phyloP scores from a whole-genome alignment of 2,888 invertebrate genomes.

The Parnassius apollo region DNA sequence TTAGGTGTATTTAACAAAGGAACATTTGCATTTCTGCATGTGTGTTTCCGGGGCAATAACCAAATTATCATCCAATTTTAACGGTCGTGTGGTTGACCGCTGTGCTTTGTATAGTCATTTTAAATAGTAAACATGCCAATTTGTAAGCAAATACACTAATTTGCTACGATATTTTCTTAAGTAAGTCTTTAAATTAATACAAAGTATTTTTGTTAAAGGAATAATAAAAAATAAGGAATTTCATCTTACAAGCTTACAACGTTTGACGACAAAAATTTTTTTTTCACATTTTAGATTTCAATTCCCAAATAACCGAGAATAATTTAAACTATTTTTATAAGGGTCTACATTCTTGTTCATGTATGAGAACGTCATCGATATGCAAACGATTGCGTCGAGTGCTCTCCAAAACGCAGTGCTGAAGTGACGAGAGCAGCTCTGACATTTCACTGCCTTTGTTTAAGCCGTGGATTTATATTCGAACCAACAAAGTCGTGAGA shows the following conservation, averaged over 20 bases:
- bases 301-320: not conserved
- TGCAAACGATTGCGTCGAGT: conserved; percentile 70
- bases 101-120: conserved; percentile 35
- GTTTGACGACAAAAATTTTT: not conserved
- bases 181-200: not conserved
- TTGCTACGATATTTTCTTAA: not conserved
- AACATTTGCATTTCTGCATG: conserved; percentile 66
- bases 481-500: conserved; percentile 50
- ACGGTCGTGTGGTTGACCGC: conserved; percentile 66
- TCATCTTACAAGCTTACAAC: not conserved
- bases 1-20: conserved; percentile 61
- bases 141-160: conserved; percentile 2
- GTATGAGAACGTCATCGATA: conserved; percentile 58
- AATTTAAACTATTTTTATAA: conserved; percentile 2
- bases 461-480: conserved; percentile 39
- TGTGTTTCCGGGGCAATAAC: conserved; percentile 63
- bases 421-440: conserved; percentile 48
- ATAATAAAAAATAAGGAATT: too few species aligned
- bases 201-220: not conserved
- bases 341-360: conserved; percentile 3
- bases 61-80: conserved; percentile 67
- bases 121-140: conserved; percentile 19
- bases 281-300: not conserved
- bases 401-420: conserved; percentile 49
- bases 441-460: conserved; percentile 70